Conservation (phyloP, 2,113 vertebrate genomes). For the Megaleporinus macrocephalus region DNA sequence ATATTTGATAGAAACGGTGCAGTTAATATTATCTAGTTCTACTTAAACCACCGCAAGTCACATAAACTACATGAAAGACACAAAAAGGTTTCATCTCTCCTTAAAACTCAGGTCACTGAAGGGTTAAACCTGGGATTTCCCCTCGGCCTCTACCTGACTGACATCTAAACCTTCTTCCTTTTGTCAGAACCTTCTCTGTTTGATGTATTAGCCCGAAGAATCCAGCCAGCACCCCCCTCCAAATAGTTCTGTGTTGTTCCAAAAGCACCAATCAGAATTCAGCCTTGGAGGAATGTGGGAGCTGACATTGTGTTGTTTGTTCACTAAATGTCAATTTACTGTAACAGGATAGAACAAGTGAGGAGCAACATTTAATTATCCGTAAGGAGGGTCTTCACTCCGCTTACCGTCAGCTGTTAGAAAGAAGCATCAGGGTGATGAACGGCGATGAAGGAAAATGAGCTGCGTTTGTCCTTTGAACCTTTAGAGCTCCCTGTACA, state of each 20-base stretch:
- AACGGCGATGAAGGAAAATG: neutral
- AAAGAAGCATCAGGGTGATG: neutral
- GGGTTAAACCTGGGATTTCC: neutral
- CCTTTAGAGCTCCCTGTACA: neutral
- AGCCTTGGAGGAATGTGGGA: neutral
- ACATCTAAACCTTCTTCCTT: neutral
- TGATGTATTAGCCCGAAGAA: neutral
- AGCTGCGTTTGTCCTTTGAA: neutral
- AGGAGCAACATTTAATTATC: neutral
- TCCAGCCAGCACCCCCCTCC: neutral
- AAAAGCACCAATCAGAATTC: neutral
- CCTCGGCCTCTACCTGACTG: neutral
- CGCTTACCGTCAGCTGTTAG: too few species aligned
- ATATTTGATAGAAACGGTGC: too few species aligned
- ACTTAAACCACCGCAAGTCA: too few species aligned
- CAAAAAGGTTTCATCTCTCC: neutral
- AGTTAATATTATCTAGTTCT: too few species aligned
- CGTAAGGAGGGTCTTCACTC: neutral
- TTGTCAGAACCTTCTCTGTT: neutral
- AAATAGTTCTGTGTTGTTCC: neutral
- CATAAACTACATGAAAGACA: too few species aligned
- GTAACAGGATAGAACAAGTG: neutral
- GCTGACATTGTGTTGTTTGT: neutral
- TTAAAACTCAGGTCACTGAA: neutral
- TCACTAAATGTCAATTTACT: neutral